Evolutionary conservation across 2,797 vertebrate genomes (phyloP).

Genomic region (Acipenser transmontanus): DNA sequence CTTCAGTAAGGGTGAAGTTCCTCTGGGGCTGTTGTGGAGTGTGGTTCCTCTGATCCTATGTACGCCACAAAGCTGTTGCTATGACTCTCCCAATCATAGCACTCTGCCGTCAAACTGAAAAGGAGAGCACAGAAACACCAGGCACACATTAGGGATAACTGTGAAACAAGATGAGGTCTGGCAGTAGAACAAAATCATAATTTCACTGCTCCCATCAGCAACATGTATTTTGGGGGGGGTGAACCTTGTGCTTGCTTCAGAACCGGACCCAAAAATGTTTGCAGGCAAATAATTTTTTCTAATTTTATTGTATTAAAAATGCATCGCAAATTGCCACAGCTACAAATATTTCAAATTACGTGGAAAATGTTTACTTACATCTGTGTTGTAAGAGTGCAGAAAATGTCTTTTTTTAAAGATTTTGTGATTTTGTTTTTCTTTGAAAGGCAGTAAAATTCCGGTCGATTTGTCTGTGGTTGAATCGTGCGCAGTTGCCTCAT

Average conservation of each 20-base stretch:
- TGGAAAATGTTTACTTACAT: too few relatives aligned
- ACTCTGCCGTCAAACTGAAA: slow-evolving; percentile 75
- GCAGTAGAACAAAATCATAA: not conserved
- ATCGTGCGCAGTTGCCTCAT: too few relatives aligned
- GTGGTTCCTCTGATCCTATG: slow-evolving; percentile 63
- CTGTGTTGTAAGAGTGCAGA: too few relatives aligned
- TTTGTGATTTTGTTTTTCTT: too few relatives aligned
- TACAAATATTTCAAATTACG: too few relatives aligned
- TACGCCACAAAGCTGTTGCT: slow-evolving; percentile 73
- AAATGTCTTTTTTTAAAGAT: too few relatives aligned
- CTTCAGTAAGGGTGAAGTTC: slow-evolving; percentile 61
- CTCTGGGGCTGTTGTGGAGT: slow-evolving; percentile 54
- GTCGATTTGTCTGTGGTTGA: too few relatives aligned
- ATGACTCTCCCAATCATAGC: slow-evolving; percentile 77
- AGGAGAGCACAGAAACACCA: slow-evolving; percentile 15
- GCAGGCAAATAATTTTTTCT: too few relatives aligned
- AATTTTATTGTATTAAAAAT: too few relatives aligned
- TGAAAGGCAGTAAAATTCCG: too few relatives aligned
- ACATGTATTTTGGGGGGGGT: not conserved
- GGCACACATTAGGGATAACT: not conserved
- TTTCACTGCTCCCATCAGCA: not conserved
- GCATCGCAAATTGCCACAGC: too few relatives aligned
- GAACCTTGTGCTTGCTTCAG: not conserved
- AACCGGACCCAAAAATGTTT: too few relatives aligned
- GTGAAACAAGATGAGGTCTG: not conserved